Conservation (phyloP, 2,113 vertebrate genomes). For the Chionodraco myersi region DNA sequence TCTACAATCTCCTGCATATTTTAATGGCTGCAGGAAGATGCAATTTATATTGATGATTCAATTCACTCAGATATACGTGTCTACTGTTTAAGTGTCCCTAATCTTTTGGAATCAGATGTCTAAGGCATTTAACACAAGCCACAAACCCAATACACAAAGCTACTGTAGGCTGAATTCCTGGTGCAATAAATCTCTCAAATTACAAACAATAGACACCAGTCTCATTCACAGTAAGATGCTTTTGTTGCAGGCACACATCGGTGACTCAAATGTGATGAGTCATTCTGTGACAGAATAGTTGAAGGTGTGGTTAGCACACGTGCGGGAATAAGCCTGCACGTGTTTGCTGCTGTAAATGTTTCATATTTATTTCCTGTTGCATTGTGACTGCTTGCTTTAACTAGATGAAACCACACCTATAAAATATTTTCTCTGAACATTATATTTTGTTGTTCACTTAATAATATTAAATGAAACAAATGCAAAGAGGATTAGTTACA, state of each 20-base stretch:
- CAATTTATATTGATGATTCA: no score
- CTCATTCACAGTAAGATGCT: not conserved
- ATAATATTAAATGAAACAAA: not conserved
- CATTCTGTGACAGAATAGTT: not conserved
- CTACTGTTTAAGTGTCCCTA: no score
- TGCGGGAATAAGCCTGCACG: not conserved
- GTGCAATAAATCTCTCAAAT: not conserved
- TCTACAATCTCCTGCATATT: not conserved
- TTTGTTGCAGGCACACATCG: not conserved
- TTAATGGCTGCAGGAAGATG: not conserved
- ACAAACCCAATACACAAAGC: no score
- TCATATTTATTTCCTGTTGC: not conserved
- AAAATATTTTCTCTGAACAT: not conserved
- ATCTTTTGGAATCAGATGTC: no score
- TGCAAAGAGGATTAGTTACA: no score
- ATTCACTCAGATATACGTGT: no score
- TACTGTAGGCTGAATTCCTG: not conserved
- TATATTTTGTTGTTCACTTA: no score
- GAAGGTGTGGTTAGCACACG: conserved; percentile 13
- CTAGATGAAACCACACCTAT: not conserved
- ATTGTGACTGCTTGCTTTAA: not conserved
- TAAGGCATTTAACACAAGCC: no score
- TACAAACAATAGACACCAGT: not conserved
- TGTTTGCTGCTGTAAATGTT: no score
- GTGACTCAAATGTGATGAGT: conserved; percentile 26